Conservation (phyloP, 2,888 invertebrate species). For the Protonemura montana region DNA sequence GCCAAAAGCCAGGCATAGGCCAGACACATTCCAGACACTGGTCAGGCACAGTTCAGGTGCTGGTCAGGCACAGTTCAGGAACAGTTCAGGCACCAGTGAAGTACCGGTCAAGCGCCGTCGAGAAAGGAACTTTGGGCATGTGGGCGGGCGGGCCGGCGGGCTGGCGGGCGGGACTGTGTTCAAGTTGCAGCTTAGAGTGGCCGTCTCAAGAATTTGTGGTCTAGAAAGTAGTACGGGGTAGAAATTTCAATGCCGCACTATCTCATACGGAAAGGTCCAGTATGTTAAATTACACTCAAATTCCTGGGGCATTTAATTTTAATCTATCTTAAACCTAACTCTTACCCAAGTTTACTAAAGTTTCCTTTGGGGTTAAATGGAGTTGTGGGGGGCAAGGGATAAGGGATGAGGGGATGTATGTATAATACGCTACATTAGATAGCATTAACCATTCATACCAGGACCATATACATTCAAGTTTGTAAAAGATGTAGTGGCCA, state of each 20-base stretch:
- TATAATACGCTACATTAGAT: constrained; percentile 39
- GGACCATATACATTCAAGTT: constrained; percentile 19
- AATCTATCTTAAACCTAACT: constrained; percentile 45
- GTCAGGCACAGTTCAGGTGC: too few relatives aligned
- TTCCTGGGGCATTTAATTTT: constrained; percentile 48
- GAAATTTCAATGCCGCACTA: constrained; percentile 27
- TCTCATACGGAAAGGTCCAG: constrained; percentile 35
- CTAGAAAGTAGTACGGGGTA: constrained; percentile 20
- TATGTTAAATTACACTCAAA: constrained; percentile 44
- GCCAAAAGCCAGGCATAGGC: too few relatives aligned
- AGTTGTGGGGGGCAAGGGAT: background rate
- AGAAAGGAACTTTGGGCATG: too few relatives aligned
- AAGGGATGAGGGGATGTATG: constrained; percentile 8
- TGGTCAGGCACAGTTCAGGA: too few relatives aligned
- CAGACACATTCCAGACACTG: too few relatives aligned
- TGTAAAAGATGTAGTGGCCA: constrained; percentile 9
- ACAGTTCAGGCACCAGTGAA: too few relatives aligned
- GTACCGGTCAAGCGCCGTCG: too few relatives aligned
- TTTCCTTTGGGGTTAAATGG: constrained; percentile 33
- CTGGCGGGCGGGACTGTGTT: background rate
- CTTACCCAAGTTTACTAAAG: constrained; percentile 42
- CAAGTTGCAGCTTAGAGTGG: background rate
- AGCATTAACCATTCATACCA: constrained; percentile 40
- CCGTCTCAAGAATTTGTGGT: constrained; percentile 41
- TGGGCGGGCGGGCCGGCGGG: background rate